phyloP scores from a whole-genome alignment of 2,797 vertebrate genomes.

The Dallia pectoralis region DNA sequence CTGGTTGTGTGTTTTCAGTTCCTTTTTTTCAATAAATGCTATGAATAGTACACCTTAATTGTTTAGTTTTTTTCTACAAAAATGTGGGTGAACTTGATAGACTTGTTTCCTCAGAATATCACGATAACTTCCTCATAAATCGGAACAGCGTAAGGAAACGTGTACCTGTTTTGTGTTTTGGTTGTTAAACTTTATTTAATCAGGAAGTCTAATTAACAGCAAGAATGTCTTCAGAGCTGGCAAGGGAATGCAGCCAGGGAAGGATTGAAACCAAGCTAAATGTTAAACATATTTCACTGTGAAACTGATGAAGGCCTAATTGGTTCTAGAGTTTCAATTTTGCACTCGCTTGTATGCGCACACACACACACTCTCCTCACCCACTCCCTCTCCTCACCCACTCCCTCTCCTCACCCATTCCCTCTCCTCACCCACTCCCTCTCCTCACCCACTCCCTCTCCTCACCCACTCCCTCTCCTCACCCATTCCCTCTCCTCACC shows the following conservation, averaged over 20 bases:
- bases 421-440: not conserved
- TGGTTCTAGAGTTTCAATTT: conserved; percentile 37
- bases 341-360: not conserved
- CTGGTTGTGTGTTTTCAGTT: conserved; percentile 26
- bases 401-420: too few relatives aligned
- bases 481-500: not conserved
- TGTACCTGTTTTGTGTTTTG: conserved; percentile 25
- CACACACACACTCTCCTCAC: not conserved
- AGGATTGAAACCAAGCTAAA: not conserved
- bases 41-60: not conserved
- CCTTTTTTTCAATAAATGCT: conserved; percentile 26
- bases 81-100: not conserved
- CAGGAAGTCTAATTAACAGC: conserved; percentile 47
- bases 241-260: not conserved
- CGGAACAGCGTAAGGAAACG: conserved; percentile 21
- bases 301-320: conserved; percentile 24
- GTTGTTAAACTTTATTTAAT: conserved; percentile 42
- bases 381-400: too few relatives aligned
- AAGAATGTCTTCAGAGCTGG: conserved; percentile 4
- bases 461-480: not conserved
- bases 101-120: not conserved
- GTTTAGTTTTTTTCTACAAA: not conserved
- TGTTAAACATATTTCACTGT: not conserved
- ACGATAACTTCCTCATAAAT: not conserved
- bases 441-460: too few relatives aligned